These are phyloP conservation scores for Jacana jacana DNA, from an alignment of 2,113 vertebrate genomes.

Conservation along the genomic window DNA sequence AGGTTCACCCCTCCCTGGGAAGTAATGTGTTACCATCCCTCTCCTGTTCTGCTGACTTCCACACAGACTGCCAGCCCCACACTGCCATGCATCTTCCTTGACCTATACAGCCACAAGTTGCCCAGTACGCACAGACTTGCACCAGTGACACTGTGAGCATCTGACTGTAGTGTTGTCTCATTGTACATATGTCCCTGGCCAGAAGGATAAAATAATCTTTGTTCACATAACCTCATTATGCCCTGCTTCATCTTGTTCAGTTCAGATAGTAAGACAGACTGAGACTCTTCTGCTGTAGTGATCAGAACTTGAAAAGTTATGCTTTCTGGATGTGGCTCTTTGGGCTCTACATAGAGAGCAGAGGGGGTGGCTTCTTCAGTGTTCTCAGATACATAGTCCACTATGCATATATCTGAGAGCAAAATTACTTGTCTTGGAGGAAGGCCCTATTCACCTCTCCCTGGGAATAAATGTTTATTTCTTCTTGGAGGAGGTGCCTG, in stretches of 20 bases:
- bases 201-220: slow-evolving; percentile 73
- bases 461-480: background rate
- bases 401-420: background rate
- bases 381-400: background rate
- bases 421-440: background rate
- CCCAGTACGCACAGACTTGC: slow-evolving; percentile 48
- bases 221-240: slow-evolving; percentile 78
- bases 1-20: background rate
- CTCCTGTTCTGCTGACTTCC: slow-evolving; percentile 49
- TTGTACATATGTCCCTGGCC: slow-evolving; percentile 82
- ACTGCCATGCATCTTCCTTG: slow-evolving; percentile 78
- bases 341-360: background rate
- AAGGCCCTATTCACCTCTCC: background rate
- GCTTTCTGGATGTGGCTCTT: background rate
- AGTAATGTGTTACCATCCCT: background rate
- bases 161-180: slow-evolving; percentile 75
- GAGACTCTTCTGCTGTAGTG: background rate
- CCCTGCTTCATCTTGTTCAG: background rate
- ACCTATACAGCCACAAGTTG: slow-evolving; percentile 78
- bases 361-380: background rate
- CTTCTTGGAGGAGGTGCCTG: too few species aligned
- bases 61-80: slow-evolving; percentile 78
- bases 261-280: background rate
- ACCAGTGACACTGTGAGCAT: background rate
- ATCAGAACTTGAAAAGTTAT: background rate